phyloP scores from a whole-genome alignment of 2,888 invertebrate genomes.

The Rotaria socialis region DNA sequence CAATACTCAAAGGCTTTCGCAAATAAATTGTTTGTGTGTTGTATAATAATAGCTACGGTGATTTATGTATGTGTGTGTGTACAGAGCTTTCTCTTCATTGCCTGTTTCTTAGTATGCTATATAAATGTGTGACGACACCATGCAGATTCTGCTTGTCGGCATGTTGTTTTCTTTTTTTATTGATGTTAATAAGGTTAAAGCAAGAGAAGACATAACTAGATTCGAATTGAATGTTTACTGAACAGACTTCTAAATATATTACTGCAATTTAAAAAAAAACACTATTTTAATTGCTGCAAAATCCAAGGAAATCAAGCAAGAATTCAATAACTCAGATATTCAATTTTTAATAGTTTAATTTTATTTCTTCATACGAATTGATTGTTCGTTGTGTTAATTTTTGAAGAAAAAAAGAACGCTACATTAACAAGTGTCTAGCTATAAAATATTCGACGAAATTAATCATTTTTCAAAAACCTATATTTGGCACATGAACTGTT shows the following conservation, averaged over 20 bases:
- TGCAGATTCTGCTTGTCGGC: not conserved
- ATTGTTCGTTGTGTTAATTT: no score
- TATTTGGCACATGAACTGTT: no score
- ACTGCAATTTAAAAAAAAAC: not conserved
- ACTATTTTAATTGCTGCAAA: no score
- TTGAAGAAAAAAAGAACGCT: no score
- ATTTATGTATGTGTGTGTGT: not conserved
- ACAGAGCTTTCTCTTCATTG: not conserved
- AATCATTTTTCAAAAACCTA: no score
- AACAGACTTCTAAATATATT: not conserved
- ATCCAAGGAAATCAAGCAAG: no score
- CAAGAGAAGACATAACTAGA: not conserved
- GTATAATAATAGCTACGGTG: not conserved
- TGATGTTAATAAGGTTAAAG: not conserved
- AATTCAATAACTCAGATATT: no score
- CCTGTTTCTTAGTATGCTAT: constrained; percentile 7
- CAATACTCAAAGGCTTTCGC: constrained; percentile 84
- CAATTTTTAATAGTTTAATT: no score
- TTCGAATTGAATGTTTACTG: not conserved
- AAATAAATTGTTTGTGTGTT: constrained; percentile 61
- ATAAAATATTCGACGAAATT: no score
- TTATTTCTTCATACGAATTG: no score
- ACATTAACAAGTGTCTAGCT: no score
- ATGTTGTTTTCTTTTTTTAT: not conserved
- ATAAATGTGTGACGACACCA: not conserved